Evolutionary conservation across 2,797 vertebrate species (phyloP).

Genomic region (Peromyscus aztecus): DNA sequence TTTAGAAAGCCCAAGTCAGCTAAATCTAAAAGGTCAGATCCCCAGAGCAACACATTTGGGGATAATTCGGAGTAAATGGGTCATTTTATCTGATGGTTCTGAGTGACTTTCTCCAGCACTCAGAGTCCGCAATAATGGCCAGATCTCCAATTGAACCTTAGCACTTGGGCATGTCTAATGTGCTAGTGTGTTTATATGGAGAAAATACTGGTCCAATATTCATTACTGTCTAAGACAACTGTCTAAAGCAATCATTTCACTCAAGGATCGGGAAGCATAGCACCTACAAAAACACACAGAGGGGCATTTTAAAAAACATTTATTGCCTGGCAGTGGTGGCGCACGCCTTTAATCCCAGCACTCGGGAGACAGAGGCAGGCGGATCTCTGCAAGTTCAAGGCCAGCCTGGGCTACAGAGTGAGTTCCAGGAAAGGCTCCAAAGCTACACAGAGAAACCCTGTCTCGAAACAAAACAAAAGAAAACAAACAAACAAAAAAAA

Average conservation of each 20-base stretch:
- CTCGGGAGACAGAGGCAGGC: too few species aligned
- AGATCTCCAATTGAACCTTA: slow-evolving; percentile 24
- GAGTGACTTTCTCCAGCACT: slow-evolving; percentile 1
- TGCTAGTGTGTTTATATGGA: slow-evolving; percentile 44
- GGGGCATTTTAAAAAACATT: neutral
- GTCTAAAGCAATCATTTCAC: slow-evolving; percentile 25
- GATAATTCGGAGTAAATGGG: slow-evolving; percentile 19
- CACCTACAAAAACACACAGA: neutral
- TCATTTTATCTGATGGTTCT: neutral
- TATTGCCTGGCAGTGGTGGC: too few species aligned
- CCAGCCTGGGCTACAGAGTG: too few species aligned
- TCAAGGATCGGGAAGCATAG: accelerated
- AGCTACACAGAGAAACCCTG: too few species aligned
- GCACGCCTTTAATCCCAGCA: too few species aligned
- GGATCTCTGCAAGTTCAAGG: too few species aligned
- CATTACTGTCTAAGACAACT: slow-evolving; percentile 4
- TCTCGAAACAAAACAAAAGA: neutral
- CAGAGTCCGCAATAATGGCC: neutral
- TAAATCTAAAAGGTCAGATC: slow-evolving; percentile 61
- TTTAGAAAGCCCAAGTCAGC: slow-evolving; percentile 59
- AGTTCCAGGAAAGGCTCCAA: too few species aligned
- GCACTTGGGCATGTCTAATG: slow-evolving; percentile 5
- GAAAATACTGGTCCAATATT: slow-evolving; percentile 50
- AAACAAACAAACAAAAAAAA: neutral
- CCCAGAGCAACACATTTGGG: slow-evolving; percentile 24